Percentiles rank a stretch among this genome's conserved stretches.
Conservation (phyloP, 2,888 invertebrate species). For the Orchesella flavescens region DNA sequence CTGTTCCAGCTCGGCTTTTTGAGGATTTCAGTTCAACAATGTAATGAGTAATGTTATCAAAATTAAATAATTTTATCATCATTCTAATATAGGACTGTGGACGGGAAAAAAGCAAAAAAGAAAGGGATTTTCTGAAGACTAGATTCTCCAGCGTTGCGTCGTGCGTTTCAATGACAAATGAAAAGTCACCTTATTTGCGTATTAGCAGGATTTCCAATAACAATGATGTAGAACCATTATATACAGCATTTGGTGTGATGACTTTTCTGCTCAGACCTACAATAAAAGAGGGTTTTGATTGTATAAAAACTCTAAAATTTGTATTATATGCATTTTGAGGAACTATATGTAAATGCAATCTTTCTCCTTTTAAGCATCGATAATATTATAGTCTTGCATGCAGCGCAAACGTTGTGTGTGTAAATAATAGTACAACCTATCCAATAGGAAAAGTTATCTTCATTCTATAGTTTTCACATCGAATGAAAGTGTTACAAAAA, state of each 20-base stretch:
- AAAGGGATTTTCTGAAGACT: conserved; percentile 83
- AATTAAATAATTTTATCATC: neutral
- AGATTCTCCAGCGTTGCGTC: conserved; percentile 48
- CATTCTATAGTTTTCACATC: too few species aligned
- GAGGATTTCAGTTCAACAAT: conserved; percentile 1
- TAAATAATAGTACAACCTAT: too few species aligned
- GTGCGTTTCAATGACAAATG: conserved; percentile 38
- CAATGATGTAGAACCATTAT: too few species aligned
- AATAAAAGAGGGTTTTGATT: conserved; percentile 29
- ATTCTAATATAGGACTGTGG: conserved; percentile 80
- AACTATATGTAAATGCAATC: too few species aligned
- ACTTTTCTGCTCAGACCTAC: conserved; percentile 43
- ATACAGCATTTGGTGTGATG: neutral
- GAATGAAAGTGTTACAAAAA: too few species aligned
- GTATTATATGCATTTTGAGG: too few species aligned
- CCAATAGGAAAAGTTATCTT: too few species aligned
- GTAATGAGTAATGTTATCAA: too few species aligned
- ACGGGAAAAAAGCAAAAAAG: conserved; percentile 91
- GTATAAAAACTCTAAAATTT: neutral
- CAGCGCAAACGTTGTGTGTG: too few species aligned
- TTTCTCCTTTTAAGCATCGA: too few species aligned
- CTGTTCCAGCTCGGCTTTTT: conserved; percentile 12
- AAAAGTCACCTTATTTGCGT: neutral
- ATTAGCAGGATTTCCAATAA: too few species aligned
- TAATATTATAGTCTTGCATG: too few species aligned